A percentile compares a stretch with the other conserved stretches of the same genome.
Conservation (phyloP, 2,797 vertebrate species). For the Falco biarmicus region DNA sequence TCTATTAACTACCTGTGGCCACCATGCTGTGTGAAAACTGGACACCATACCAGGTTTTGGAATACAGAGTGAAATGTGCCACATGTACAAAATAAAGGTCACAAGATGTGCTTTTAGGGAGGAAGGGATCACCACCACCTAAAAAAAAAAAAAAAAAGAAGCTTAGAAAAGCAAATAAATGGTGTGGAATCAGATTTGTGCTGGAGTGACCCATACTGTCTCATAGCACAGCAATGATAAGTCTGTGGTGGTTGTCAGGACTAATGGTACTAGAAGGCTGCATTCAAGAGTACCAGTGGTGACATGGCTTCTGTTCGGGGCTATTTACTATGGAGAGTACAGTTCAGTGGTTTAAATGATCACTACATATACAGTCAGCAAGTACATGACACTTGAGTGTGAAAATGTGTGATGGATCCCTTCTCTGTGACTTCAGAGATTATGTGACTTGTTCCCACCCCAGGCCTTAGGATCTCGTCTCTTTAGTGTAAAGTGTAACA, state of each 20-base stretch:
- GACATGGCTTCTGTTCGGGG: not conserved
- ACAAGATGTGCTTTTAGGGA: not conserved
- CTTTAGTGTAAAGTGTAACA: not conserved
- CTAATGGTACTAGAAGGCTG: not conserved
- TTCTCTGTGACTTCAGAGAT: not conserved
- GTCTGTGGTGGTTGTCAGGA: not conserved
- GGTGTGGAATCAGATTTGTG: not conserved
- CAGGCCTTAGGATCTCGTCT: not conserved
- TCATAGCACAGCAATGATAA: not conserved
- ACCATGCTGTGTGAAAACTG: not conserved
- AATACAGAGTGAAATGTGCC: not conserved
- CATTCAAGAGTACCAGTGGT: not conserved
- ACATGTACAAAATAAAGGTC: not conserved
- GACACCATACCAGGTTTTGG: not conserved
- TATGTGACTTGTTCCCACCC: not conserved
- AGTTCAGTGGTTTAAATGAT: not conserved
- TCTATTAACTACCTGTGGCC: not conserved
- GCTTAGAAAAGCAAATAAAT: not conserved
- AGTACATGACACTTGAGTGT: not conserved
- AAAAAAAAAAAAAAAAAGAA: no score
- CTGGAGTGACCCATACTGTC: not conserved
- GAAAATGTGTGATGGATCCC: not conserved
- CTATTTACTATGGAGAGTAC: not conserved
- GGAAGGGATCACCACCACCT: not conserved
- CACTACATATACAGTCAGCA: not conserved